Conservation (phyloP, 2,888 invertebrate species). For the Ferdinandea cuprea region DNA sequence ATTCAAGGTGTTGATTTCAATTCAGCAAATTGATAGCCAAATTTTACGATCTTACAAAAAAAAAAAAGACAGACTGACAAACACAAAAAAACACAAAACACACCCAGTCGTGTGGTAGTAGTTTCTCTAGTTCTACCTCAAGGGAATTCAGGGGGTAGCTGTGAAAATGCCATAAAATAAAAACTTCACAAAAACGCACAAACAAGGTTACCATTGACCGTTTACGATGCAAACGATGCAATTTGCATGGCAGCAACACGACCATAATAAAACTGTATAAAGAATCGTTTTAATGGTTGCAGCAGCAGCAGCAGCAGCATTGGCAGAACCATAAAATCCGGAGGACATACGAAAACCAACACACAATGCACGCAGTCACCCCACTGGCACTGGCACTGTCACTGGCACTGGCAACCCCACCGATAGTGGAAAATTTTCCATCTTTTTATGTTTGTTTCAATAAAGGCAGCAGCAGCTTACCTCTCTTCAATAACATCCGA, state of each 20-base stretch:
- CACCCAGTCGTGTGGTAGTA: background rate
- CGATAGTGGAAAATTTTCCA: slow-evolving; percentile 30
- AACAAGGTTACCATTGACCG: slow-evolving; percentile 71
- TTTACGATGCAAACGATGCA: slow-evolving; percentile 74
- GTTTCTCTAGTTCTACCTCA: slow-evolving; percentile 1
- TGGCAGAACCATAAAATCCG: slow-evolving; percentile 61
- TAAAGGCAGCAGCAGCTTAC: slow-evolving; percentile 20
- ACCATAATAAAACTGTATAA: slow-evolving; percentile 69
- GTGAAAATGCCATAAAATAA: slow-evolving; percentile 38
- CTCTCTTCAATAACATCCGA: slow-evolving; percentile 47
- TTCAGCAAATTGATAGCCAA: slow-evolving; percentile 68
- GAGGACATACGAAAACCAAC: slow-evolving; percentile 58
- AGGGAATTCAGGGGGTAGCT: slow-evolving; percentile 14
- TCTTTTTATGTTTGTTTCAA: slow-evolving; percentile 48
- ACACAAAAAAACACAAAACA: too few species aligned
- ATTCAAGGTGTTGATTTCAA: slow-evolving; percentile 69
- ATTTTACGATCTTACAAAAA: slow-evolving; percentile 51
- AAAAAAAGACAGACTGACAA: too few species aligned
- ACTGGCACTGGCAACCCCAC: background rate
- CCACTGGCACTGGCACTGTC: background rate
- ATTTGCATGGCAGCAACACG: slow-evolving; percentile 72
- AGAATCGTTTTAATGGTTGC: slow-evolving; percentile 73
- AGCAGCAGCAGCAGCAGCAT: slow-evolving; percentile 60
- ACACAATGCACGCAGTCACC: slow-evolving; percentile 22
- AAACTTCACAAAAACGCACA: slow-evolving; percentile 40